Base-by-base conservation (phyloP, 2,888 invertebrate genomes). In the Eupithecia exiguata region DNA sequence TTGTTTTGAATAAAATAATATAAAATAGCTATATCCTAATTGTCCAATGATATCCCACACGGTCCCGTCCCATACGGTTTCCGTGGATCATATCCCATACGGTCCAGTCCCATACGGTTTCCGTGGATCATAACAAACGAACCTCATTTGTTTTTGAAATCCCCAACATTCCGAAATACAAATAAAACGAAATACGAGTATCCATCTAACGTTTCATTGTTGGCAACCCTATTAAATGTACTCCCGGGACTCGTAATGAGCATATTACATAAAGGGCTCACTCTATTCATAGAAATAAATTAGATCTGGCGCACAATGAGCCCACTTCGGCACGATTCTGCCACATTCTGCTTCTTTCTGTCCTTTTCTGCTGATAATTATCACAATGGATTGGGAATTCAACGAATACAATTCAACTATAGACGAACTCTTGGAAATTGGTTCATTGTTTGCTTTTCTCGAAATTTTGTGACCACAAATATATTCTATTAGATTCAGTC, bases 241-340 rank as follows among this genome's bases (percentile, higher is more conserved):
- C 83, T 82, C 81, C 74, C 75, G 78, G 81, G 82, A 78, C 79
- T 82, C 84, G 84, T 89, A 89, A 90, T 89, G 89, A 89, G 87
- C 85, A 82, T 85, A 88, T 88, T 86, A 89, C 84, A 86, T 86
- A 87, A 87, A 89, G 88, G 88, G 87, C 86, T 87, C 85, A 82
- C 84, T 87, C 87, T 85, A 91, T 89, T 90, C 89, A 89, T 82
- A 81, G 84, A 84, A 87, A 87, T 88, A 89, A 90, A 89, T 91
- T 88, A 90, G 87, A 88, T 89, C 66, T 83, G 78, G 74, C 58
- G 74, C 81, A 87, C 86, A 89, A 89, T 72, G 70, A 68, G 69
- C 35, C 49, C 25, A 62, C n/a, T 38, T 43, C 40, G 38, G 65
- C 5, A 14, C 38, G 53, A 40, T 16, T 36, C 61, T 16, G 53